Evolutionary conservation across 2,797 vertebrate species (phyloP).

Genomic region (Melanogrammus aeglefinus): DNA sequence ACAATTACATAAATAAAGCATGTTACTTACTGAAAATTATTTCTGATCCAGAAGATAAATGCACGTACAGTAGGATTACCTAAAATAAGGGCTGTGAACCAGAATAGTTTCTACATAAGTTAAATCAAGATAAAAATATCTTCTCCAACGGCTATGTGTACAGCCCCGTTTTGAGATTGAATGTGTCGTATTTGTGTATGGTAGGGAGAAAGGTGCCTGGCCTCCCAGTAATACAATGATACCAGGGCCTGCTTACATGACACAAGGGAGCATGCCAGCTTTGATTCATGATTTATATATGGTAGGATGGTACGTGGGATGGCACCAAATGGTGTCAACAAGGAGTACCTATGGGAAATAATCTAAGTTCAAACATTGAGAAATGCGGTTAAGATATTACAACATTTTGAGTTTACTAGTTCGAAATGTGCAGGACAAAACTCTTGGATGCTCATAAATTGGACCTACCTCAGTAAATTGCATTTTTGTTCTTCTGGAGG

Average conservation of each 20-base stretch:
- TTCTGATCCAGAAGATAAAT: not conserved
- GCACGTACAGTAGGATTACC: not conserved
- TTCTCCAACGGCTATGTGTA: not conserved
- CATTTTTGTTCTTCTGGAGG: not conserved
- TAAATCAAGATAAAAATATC: not conserved
- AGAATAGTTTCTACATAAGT: not conserved
- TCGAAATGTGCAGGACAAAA: not conserved
- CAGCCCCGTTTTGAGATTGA: not conserved
- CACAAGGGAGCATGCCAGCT: not conserved
- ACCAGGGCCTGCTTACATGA: not conserved
- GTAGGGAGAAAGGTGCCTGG: not conserved
- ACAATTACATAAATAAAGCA: not conserved
- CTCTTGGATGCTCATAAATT: not conserved
- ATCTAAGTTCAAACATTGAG: not conserved
- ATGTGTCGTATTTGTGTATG: not conserved
- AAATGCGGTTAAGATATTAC: not conserved
- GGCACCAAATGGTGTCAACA: not conserved
- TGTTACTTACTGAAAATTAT: not conserved
- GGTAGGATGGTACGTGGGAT: not conserved
- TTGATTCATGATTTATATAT: not conserved
- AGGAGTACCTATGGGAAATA: not conserved
- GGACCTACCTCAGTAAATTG: not conserved
- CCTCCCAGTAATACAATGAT: not conserved
- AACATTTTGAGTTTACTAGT: not conserved
- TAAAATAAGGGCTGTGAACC: not conserved